phyloP scores from a whole-genome alignment of 2,888 invertebrate genomes.

The Sthenelais limicola region DNA sequence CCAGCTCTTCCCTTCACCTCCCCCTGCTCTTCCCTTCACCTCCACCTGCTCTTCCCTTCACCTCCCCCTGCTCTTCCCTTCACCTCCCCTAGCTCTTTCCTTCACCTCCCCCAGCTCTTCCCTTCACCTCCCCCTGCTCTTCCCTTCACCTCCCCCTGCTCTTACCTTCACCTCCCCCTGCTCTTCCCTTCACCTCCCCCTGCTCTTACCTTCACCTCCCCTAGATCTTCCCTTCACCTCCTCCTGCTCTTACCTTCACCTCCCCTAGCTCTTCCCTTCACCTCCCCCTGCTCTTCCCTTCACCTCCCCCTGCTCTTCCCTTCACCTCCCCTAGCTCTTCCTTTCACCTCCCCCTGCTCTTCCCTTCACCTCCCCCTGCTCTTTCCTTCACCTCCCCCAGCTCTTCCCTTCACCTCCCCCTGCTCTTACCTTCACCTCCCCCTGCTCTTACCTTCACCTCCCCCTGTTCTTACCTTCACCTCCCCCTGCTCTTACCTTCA shows the following conservation, averaged over 20 bases:
- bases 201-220: not conserved
- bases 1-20: not conserved
- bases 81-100: not conserved
- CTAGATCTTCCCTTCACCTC: slow-evolving; percentile 13
- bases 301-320: slow-evolving; percentile 3
- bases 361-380: slow-evolving; percentile 15
- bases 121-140: too few relatives aligned
- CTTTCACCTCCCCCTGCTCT: slow-evolving; percentile 10
- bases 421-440: not conserved
- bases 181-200: slow-evolving; percentile 5
- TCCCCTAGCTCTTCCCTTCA: too few relatives aligned
- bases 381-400: slow-evolving; percentile 5
- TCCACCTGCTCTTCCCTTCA: not conserved
- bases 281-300: too few relatives aligned
- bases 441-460: slow-evolving; percentile 12
- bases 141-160: not conserved
- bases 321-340: not conserved
- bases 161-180: not conserved
- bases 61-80: not conserved
- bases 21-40: not conserved
- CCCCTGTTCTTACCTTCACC: not conserved
- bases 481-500: not conserved
- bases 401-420: not conserved
- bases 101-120: too few relatives aligned
- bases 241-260: too few relatives aligned